Evolutionary conservation across 2,888 invertebrate species (phyloP), one percentile per base, ranked within the genome.

Genomic region (Agriopis aurantiaria): DNA sequence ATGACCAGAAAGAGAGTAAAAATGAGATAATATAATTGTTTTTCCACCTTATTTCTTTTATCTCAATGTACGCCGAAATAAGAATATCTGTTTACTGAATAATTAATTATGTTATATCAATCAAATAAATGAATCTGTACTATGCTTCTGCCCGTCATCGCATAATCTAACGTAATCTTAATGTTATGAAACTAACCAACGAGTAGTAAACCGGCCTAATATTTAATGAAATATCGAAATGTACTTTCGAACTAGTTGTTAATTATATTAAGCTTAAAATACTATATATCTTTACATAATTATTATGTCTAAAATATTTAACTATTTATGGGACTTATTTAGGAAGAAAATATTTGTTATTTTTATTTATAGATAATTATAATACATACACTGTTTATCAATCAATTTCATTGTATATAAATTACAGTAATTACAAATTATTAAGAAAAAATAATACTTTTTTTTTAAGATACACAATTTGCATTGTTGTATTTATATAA

Each of bases 171-270:
- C 17, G 61, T 67, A 67, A 53, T 63, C 59, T 71, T 71, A 75
- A 84, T 68, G 65, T 67, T 33, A 33, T 33, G 74, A 74, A 81
- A 83, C 77, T 83, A 88, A 86, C 85, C 93, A 93, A 89, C 93
- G 94, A 93, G 94, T 93, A 93, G 93, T 92, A 81, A 78, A 93
- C 91, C 94, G 93, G 93, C 94, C 94, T 93, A 93, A 93, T 92
- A 91, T 74, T 88, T 93, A 90, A 86, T 77, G 79, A 82, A 81
- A 74, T 78, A 80, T 71, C 70, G 70, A 66, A 71, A 67, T 66
- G 12, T 58, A 67, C 70, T 71, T 71, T 71, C 66, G 66, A 71
- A 70, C n/a, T 71, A 61, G 58, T 43, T 52, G 10, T 56, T 64
- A 68, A 63, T 45, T 53, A 58, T 63, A 56, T 59, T 65, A 65